Conservation (phyloP, 2,797 vertebrate genomes). For the Ispidina lecontei region DNA sequence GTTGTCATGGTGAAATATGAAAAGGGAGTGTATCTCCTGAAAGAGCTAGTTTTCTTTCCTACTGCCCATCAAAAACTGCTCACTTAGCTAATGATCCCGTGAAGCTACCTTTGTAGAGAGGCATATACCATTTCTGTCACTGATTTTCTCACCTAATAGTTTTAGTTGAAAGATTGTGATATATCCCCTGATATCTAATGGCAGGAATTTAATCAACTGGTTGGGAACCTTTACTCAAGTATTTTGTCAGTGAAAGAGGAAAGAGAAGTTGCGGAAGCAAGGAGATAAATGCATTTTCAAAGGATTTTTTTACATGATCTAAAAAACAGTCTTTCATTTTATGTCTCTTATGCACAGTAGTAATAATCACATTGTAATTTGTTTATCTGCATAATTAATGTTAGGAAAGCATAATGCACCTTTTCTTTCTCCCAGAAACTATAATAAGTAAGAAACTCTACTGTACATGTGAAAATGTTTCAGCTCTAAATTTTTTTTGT, state of each 20-base stretch:
- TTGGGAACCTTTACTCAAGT: neutral
- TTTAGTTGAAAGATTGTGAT: neutral
- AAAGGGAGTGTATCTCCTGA: neutral
- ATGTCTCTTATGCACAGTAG: neutral
- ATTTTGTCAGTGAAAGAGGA: neutral
- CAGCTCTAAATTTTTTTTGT: neutral
- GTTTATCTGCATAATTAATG: neutral
- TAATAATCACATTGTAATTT: neutral
- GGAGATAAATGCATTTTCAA: neutral
- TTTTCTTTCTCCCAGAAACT: neutral
- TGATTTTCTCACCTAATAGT: neutral
- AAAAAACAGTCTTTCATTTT: neutral
- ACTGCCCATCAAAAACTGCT: conserved; percentile 15
- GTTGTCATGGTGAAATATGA: conserved; percentile 16
- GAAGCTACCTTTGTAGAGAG: neutral
- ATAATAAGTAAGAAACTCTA: neutral
- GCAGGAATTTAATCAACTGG: neutral
- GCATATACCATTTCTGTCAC: neutral
- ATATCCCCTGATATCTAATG: neutral
- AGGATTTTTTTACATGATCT: neutral
- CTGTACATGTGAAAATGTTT: neutral
- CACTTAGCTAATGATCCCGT: conserved; percentile 1
- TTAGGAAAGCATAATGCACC: neutral
- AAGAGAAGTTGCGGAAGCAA: neutral
- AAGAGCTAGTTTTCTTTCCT: conserved; percentile 4